Conservation (phyloP, 1,140 invertebrate genomes). For the Melipona quadrifasciata region DNA sequence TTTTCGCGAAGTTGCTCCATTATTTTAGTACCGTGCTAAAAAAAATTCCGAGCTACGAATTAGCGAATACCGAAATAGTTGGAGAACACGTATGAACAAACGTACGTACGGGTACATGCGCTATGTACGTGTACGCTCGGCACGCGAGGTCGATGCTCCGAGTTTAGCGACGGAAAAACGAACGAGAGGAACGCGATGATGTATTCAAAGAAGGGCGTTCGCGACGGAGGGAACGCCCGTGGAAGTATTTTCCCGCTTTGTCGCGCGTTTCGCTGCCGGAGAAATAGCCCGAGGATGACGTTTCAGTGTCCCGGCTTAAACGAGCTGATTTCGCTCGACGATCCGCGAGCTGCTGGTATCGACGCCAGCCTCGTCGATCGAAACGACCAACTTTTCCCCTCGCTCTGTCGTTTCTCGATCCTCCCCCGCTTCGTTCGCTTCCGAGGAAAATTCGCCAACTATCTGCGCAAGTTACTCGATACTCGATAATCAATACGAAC, state of each 20-base stretch:
- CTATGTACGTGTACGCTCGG: too few relatives aligned
- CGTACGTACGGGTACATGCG: neutral
- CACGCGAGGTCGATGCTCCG: slow-evolving; percentile 14
- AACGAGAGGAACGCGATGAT: neutral
- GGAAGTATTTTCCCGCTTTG: slow-evolving; percentile 24
- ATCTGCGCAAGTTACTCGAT: neutral
- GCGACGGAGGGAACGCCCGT: slow-evolving; percentile 13
- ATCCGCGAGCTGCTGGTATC: neutral
- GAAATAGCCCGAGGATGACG: neutral
- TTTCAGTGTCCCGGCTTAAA: neutral
- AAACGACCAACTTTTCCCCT: neutral
- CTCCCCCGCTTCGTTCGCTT: neutral
- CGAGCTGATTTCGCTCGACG: neutral
- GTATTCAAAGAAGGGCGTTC: slow-evolving; percentile 15
- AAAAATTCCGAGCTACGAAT: neutral
- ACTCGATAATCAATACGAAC: too few relatives aligned
- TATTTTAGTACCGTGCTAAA: neutral
- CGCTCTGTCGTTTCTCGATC: neutral
- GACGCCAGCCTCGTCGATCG: neutral
- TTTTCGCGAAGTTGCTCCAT: neutral
- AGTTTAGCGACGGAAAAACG: neutral
- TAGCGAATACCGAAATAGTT: neutral
- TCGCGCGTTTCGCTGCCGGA: neutral
- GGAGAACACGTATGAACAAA: neutral
- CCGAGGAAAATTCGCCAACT: neutral